Conservation (phyloP, 2,113 vertebrate species). For the Varanus salvator region DNA sequence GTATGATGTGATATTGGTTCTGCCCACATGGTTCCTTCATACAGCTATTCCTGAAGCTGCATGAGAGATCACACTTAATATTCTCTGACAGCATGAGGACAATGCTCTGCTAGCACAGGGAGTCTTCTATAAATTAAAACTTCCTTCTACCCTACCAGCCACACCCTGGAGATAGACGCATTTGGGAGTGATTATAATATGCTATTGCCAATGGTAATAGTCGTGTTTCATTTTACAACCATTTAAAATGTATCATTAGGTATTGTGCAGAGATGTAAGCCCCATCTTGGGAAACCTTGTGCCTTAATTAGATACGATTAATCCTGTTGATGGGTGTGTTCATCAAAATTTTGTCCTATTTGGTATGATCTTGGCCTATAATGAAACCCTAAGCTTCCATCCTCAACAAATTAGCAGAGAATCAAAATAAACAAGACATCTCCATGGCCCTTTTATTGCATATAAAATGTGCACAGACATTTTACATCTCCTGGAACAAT, state of each 20-base stretch:
- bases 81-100: not conserved
- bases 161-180: not conserved
- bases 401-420: constrained; percentile 57
- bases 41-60: not conserved
- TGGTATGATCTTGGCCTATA: constrained; percentile 39
- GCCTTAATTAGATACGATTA: constrained; percentile 52
- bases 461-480: constrained; percentile 49
- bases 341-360: constrained; percentile 51
- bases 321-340: constrained; percentile 18
- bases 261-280: constrained; percentile 8
- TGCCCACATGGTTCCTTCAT: not conserved
- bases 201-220: not conserved
- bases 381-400: constrained; percentile 43
- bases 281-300: constrained; percentile 32
- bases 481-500: constrained; percentile 62
- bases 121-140: no score
- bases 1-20: no score
- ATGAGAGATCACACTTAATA: not conserved
- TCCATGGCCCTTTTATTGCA: constrained; percentile 46
- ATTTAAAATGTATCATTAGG: not conserved
- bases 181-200: not conserved
- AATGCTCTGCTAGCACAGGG: not conserved
- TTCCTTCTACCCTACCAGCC: not conserved
- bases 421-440: constrained; percentile 54
- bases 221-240: not conserved